Base-by-base conservation (phyloP, 2,797 vertebrate genomes). In the Cephalopachus bancanus region DNA sequence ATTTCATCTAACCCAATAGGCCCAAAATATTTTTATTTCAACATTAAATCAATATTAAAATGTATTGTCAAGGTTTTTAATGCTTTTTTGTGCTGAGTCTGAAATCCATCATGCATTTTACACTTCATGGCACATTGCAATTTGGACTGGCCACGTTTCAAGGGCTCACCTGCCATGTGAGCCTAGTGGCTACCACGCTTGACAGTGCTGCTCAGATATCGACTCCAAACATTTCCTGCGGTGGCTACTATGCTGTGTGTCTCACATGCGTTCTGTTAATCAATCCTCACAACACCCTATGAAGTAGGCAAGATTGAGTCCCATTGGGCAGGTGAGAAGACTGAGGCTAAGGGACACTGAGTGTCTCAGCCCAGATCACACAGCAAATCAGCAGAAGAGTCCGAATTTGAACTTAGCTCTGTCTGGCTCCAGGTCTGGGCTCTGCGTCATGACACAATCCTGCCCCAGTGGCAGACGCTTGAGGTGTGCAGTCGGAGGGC, bases 371-470 rank as follows among this genome's bases (percentile, higher is more conserved):
- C 62, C 57, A 89, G 62, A 83, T 79, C 84, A 83, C 37, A 65
- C 15, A 16, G 69, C 53, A 60, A 67, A 60, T 64, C 81, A 85
- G 57, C 7, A 2, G n/a, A 83, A 55, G 53, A 79, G 12, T 76
- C 89, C 93, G 19, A 59, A 30, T 85, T 76, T 94, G 65, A 90
- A 91, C 37, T 80, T 67, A 60, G 75, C 64, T 93, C 80, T 76
- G 17, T 76, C 24, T 93, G 59, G 72, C 16, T 67, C 49, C 5
- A 59, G 57, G 44, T n/a, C 49, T 51, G 19, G 57, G 24, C 59
- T 85, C 51, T 84, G 86, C 4, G 8, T 85, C 64, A 53, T 76
- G 81, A 69, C 44, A 24, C 10, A 53, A 28, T 44, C 24, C 28
- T 91, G 11, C 28, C 62, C 51, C 8, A 37, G 71, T 20, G 30